Conservation (phyloP, 2,797 vertebrate species). For the Aulostomus chinensis region DNA sequence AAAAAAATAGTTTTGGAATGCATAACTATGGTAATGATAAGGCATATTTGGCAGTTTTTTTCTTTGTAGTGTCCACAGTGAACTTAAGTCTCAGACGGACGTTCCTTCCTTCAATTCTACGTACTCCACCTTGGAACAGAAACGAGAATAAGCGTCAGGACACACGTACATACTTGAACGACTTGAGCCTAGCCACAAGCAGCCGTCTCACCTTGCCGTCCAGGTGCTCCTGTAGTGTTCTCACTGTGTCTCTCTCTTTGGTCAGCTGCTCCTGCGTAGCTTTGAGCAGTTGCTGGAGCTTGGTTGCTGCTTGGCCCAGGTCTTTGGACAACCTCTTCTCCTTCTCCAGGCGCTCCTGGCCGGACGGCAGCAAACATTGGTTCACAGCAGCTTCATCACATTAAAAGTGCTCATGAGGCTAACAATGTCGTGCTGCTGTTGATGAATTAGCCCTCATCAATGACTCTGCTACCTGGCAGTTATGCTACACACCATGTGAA, state of each 20-base stretch:
- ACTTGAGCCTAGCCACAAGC: no score
- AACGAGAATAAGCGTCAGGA: background rate
- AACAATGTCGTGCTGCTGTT: no score
- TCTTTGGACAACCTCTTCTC: slow-evolving; percentile 93
- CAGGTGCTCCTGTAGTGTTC: slow-evolving; percentile 85
- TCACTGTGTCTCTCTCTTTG: slow-evolving; percentile 87
- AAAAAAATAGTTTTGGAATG: slow-evolving; percentile 87
- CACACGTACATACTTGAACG: no score
- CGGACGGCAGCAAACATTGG: slow-evolving; percentile 9
- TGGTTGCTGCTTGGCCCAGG: slow-evolving; percentile 88
- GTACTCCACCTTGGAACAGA: slow-evolving; percentile 79
- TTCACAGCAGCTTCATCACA: background rate
- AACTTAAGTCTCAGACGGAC: slow-evolving; percentile 85
- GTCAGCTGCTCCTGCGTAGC: slow-evolving; percentile 88
- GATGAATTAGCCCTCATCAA: no score
- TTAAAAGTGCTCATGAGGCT: background rate
- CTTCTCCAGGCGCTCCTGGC: slow-evolving; percentile 91
- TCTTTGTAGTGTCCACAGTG: slow-evolving; percentile 68
- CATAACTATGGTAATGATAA: slow-evolving; percentile 86
- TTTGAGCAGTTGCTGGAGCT: slow-evolving; percentile 90
- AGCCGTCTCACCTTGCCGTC: slow-evolving; percentile 75
- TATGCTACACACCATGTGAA: no score
- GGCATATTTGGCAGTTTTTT: slow-evolving; percentile 91
- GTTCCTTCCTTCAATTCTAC: slow-evolving; percentile 89
- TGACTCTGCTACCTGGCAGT: no score